Percentiles rank a stretch among this genome's conserved stretches.
phyloP scores from a whole-genome alignment of 2,797 vertebrate genomes.

The Macropodus opercularis region DNA sequence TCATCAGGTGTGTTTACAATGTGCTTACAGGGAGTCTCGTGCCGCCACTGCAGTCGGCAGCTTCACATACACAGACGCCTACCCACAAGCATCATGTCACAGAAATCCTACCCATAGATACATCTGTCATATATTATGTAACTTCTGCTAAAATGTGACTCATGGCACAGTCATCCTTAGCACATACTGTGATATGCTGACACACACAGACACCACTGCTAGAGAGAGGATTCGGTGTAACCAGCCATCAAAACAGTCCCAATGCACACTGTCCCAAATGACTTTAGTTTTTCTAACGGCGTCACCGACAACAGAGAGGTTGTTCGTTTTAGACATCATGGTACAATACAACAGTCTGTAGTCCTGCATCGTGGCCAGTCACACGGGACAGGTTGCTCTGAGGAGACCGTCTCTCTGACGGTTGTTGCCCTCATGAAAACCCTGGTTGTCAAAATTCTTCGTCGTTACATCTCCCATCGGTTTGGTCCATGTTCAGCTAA shows the following conservation, averaged over 20 bases:
- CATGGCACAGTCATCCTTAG: conserved; percentile 49
- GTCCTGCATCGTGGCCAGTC: conserved; percentile 22
- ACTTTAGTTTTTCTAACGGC: conserved; percentile 32
- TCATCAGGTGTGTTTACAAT: conserved; percentile 72
- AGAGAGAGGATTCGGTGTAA: conserved; percentile 44
- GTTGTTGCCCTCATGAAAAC: conserved; percentile 30
- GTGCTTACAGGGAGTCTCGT: conserved; percentile 55
- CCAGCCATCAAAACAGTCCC: conserved; percentile 47
- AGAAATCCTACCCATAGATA: conserved; percentile 60
- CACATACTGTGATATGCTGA: conserved; percentile 47
- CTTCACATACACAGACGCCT: conserved; percentile 60
- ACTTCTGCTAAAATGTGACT: conserved; percentile 68
- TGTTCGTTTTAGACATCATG: conserved; percentile 3
- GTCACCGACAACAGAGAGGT: conserved; percentile 3
- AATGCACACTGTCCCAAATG: conserved; percentile 31
- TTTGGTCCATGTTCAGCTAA: conserved; percentile 33
- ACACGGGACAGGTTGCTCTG: conserved; percentile 6
- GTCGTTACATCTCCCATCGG: conserved; percentile 6
- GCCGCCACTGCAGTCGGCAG: conserved; percentile 46
- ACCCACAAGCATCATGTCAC: conserved; percentile 60
- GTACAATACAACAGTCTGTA: conserved; percentile 36
- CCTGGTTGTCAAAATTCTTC: conserved; percentile 18
- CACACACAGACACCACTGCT: conserved; percentile 41
- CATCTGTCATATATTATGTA: conserved; percentile 67
- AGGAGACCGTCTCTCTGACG: neutral